Conservation (phyloP, 1,140 invertebrate species). For the Drosophila navojoa region DNA sequence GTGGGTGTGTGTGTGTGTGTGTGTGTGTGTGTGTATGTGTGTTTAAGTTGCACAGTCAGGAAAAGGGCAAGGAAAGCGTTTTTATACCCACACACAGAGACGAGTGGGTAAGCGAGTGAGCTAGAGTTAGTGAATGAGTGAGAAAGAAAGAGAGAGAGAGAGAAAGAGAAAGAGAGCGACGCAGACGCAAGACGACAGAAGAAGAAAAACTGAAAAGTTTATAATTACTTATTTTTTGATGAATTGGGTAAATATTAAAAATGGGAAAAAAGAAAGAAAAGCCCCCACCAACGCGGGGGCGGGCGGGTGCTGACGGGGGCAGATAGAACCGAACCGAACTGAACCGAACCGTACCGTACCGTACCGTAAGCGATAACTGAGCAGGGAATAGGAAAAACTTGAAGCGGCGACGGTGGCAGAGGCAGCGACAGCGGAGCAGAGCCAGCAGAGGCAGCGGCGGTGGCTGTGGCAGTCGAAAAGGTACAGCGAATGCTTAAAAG, state of each 20-base stretch:
- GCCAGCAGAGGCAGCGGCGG: background rate
- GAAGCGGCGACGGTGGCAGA: slow-evolving; percentile 9
- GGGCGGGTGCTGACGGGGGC: slow-evolving; percentile 5
- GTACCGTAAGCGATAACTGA: slow-evolving; percentile 38
- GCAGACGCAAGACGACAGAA: slow-evolving; percentile 72
- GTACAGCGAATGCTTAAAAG: slow-evolving; percentile 65
- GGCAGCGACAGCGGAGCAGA: background rate
- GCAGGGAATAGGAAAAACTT: slow-evolving; percentile 8
- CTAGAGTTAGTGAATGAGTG: slow-evolving; percentile 9
- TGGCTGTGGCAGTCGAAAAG: slow-evolving; percentile 56
- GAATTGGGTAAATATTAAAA: slow-evolving; percentile 83
- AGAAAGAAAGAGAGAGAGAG: slow-evolving; percentile 11
- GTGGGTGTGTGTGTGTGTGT: slow-evolving; percentile 38
- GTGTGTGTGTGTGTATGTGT: slow-evolving; percentile 42
- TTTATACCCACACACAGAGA: slow-evolving; percentile 57
- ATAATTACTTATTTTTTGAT: slow-evolving; percentile 84
- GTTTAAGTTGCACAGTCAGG: slow-evolving; percentile 53
- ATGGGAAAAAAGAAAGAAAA: slow-evolving; percentile 32
- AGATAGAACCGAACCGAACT: slow-evolving; percentile 24
- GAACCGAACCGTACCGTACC: background rate
- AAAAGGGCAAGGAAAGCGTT: slow-evolving; percentile 76
- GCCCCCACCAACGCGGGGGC: slow-evolving; percentile 14
- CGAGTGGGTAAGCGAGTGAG: slow-evolving; percentile 10
- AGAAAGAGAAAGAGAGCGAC: slow-evolving; percentile 22
- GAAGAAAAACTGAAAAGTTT: slow-evolving; percentile 83